A percentile compares a stretch with the other conserved stretches of the same genome.
Conservation (phyloP, 2,888 invertebrate species). For the Rhogogaster chlorosoma region DNA sequence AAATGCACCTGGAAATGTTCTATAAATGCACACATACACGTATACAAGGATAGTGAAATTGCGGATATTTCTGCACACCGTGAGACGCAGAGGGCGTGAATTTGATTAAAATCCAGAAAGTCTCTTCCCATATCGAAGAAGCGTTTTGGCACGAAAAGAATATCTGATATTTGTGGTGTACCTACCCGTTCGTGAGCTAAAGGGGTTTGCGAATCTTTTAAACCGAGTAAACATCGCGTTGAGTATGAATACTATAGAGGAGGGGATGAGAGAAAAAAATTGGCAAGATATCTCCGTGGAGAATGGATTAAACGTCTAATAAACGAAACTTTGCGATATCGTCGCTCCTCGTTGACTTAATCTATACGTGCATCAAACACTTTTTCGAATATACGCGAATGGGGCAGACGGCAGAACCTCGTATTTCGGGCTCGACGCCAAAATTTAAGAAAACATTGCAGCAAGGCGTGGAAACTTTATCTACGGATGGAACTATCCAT, state of each 20-base stretch:
- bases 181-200: background rate
- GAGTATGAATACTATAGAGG: background rate
- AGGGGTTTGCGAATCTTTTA: conserved; percentile 32
- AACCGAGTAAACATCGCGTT: conserved; percentile 9
- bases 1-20: background rate
- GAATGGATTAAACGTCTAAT: conserved; percentile 41
- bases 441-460: conserved; percentile 25
- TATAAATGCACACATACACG: background rate
- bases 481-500: background rate
- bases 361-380: conserved; percentile 40
- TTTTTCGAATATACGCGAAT: background rate
- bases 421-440: conserved; percentile 11
- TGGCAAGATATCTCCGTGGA: background rate
- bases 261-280: background rate
- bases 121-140: conserved; percentile 8
- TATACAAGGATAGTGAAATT: background rate
- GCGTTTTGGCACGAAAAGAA: conserved; percentile 32
- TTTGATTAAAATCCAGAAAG: conserved; percentile 11
- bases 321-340: conserved; percentile 47
- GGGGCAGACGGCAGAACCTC: background rate
- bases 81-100: background rate
- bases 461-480: background rate
- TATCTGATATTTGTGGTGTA: conserved; percentile 30
- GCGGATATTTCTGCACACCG: background rate
- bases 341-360: conserved; percentile 23